These are phyloP conservation scores for Sussaba pulchella DNA, from an alignment of 2,888 invertebrate species.

Conservation along the genomic window DNA sequence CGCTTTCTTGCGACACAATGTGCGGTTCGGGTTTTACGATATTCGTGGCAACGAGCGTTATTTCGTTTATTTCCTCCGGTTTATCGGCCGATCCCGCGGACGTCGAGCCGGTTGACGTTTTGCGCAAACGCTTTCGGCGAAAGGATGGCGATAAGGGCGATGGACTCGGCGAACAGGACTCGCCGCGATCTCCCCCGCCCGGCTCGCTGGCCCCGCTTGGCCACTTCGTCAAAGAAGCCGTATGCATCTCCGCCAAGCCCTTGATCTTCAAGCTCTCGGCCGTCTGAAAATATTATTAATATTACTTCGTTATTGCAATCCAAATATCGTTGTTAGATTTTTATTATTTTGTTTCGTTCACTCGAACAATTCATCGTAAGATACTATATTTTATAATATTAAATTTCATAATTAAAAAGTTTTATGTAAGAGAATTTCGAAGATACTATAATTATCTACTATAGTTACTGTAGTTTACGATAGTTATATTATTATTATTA, in stretches of 20 bases:
- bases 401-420: no score
- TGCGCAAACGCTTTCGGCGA: conserved; percentile 87
- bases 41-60: conserved; percentile 81
- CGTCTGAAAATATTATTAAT: conserved; percentile 88
- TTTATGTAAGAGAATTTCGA: no score
- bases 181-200: conserved; percentile 79
- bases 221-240: conserved; percentile 90
- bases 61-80: conserved; percentile 80
- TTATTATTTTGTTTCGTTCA: no score
- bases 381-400: no score
- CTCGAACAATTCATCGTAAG: no score
- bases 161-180: conserved; percentile 81
- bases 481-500: no score
- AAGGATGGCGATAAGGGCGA: conserved; percentile 88
- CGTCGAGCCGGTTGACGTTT: conserved; percentile 87
- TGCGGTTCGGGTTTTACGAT: conserved; percentile 81
- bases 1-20: conserved; percentile 77
- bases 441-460: no score
- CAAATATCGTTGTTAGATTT: neutral
- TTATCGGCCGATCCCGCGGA: conserved; percentile 81
- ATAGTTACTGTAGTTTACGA: no score
- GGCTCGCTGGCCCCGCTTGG: conserved; percentile 86
- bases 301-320: neutral
- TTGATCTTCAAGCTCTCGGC: conserved; percentile 95
- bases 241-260: conserved; percentile 94